These are phyloP conservation scores for Fratercula arctica DNA, from an alignment of 2,797 vertebrate genomes.

Conservation along the genomic window DNA sequence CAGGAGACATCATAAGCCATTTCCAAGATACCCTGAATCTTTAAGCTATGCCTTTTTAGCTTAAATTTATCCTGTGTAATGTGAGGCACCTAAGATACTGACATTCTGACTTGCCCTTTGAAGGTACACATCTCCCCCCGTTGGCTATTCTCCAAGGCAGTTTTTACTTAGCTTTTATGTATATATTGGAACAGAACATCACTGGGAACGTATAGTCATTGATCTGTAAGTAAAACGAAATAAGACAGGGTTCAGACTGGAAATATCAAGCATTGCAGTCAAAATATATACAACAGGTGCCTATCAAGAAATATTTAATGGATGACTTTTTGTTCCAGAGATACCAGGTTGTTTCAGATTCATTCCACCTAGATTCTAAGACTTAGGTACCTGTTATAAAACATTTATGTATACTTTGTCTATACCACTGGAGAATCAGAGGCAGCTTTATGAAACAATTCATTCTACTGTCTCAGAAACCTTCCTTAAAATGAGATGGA, in stretches of 20 bases:
- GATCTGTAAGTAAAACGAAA: not conserved
- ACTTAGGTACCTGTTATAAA: not conserved
- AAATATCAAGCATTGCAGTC: not conserved
- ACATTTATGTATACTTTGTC: not conserved
- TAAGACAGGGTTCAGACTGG: not conserved
- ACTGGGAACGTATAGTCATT: not conserved
- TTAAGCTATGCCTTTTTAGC: not conserved
- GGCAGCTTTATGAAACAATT: not conserved
- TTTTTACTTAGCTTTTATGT: not conserved
- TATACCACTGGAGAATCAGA: not conserved
- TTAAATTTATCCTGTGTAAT: not conserved
- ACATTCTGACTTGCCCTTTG: not conserved
- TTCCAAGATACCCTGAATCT: not conserved
- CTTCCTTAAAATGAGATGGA: not conserved
- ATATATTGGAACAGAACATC: not conserved
- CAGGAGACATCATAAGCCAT: not conserved
- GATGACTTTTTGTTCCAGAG: not conserved
- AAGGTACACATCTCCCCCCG: not conserved
- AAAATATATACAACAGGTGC: not conserved
- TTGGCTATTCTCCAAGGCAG: not conserved
- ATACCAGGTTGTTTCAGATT: not conserved
- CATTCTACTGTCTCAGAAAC: not conserved
- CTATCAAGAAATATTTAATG: not conserved
- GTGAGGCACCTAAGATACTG: not conserved
- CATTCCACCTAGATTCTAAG: not conserved